A percentile compares a stretch with the other conserved stretches of the same genome.
Evolutionary conservation across 2,797 vertebrate species (phyloP).

Genomic region (Chaetodon trifasciatus): DNA sequence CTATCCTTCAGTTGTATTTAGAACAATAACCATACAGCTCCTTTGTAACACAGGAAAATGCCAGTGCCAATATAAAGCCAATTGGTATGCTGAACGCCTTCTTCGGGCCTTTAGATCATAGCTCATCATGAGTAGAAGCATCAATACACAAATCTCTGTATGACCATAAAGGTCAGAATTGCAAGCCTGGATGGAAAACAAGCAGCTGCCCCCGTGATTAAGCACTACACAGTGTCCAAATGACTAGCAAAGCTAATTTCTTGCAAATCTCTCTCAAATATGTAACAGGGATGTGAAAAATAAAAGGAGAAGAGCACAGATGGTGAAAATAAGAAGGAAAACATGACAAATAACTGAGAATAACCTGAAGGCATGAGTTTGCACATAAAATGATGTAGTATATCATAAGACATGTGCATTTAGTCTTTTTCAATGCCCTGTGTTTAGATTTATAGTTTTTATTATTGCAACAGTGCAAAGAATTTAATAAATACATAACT

Average conservation of each 20-base stretch:
- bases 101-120: background rate
- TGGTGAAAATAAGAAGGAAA: background rate
- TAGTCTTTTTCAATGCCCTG: background rate
- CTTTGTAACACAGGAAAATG: background rate
- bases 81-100: slow-evolving; percentile 6
- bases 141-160: background rate
- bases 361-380: background rate
- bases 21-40: background rate
- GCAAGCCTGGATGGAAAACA: background rate
- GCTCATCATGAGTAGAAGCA: background rate
- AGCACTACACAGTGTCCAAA: background rate
- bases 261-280: background rate
- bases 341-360: background rate
- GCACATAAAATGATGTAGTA: background rate
- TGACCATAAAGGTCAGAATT: slow-evolving; percentile 3
- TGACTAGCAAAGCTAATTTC: background rate
- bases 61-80: background rate
- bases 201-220: too few species aligned
- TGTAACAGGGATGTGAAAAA: background rate
- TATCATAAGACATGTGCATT: background rate
- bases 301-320: background rate
- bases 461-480: background rate
- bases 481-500: background rate
- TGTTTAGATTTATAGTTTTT: background rate
- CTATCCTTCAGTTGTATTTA: background rate